Conservation (phyloP, 2,888 invertebrate genomes). For the Physocephala rufipes region DNA sequence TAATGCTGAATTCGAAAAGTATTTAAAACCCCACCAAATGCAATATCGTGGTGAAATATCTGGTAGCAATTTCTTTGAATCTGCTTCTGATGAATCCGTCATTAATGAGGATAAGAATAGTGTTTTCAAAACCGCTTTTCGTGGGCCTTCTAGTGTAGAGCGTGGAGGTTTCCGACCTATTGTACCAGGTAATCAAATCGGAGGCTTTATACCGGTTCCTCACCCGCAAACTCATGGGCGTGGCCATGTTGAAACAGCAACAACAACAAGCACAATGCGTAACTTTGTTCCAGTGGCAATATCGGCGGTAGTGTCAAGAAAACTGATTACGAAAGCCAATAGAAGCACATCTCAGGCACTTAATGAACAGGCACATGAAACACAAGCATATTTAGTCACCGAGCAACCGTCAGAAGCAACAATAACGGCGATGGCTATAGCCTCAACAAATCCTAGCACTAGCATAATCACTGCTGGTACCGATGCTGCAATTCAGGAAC, state of each 20-base stretch:
- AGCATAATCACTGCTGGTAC: conserved; percentile 29
- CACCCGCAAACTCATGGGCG: conserved; percentile 54
- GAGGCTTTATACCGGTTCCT: conserved; percentile 78
- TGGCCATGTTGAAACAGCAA: conserved; percentile 53
- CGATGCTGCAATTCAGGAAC: conserved; percentile 34
- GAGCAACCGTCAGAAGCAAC: conserved; percentile 52
- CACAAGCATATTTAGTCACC: conserved; percentile 59
- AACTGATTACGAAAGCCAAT: conserved; percentile 13
- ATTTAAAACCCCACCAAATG: conserved; percentile 51
- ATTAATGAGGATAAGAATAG: conserved; percentile 57
- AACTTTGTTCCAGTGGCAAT: conserved; percentile 51
- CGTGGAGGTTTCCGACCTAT: conserved; percentile 82
- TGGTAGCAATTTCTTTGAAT: conserved; percentile 50
- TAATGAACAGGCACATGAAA: conserved; percentile 44
- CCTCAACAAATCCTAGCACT: conserved; percentile 39
- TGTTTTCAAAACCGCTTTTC: conserved; percentile 60
- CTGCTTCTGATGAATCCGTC: conserved; percentile 55
- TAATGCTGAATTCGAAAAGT: conserved; percentile 63
- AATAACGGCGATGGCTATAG: conserved; percentile 42
- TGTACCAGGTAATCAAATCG: conserved; percentile 72
- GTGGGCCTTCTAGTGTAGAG: conserved; percentile 69
- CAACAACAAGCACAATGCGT: conserved; percentile 54
- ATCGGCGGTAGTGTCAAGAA: conserved; percentile 33
- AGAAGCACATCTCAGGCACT: conserved; percentile 21
- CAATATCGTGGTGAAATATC: conserved; percentile 51